Evolutionary conservation across 1,140 invertebrate genomes (phyloP), one percentile per base, ranked within the genome.

Genomic region (Drosophila takahashii): DNA sequence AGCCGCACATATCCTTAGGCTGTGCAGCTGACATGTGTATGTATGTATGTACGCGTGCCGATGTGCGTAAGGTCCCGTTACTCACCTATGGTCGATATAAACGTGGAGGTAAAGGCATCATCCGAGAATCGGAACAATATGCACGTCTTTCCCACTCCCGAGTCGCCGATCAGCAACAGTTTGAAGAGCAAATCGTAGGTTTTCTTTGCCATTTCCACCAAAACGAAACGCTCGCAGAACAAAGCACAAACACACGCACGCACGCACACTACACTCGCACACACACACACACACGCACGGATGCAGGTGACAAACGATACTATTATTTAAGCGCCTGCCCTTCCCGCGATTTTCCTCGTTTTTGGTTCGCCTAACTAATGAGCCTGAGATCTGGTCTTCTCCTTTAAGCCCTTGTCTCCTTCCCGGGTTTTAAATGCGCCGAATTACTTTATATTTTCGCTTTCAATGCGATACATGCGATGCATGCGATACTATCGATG

Each of bases 181-280:
- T 99, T 99, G 93, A 99, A 99, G 90, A 99, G 95, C 92, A 98
- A 96, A 95, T 99, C 98, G 94, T 99, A 99, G 73, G 98, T 98
- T 94, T 98, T 98, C 94, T 97, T 97, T 93, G 96, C 96, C 96
- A 97, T 97, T 95, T 86, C 71, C 56, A 60, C 93, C 91, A 58
- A 53, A 48, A 48, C 64, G 62, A 75, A 70, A 48, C 53, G 45
- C 60, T 73, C 70, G 52, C 59, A 75, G 72, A 76, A 76, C 71
- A 76, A 76, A 77, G 74, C 74, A 60, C 83, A 56, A 77, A 83
- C 83, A 76, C 59, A 59, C 41, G 27, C 47, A 47, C 78, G 60
- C 59, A 51, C 59, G 50, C 58, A 34, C 78, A 58, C 16, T 50
- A 62, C 61, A 60, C 76, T 41, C 32, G 39, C 75, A 57, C 67